Evolutionary conservation across 2,113 vertebrate genomes (phyloP).

Genomic region (Aptenodytes forsteri): DNA sequence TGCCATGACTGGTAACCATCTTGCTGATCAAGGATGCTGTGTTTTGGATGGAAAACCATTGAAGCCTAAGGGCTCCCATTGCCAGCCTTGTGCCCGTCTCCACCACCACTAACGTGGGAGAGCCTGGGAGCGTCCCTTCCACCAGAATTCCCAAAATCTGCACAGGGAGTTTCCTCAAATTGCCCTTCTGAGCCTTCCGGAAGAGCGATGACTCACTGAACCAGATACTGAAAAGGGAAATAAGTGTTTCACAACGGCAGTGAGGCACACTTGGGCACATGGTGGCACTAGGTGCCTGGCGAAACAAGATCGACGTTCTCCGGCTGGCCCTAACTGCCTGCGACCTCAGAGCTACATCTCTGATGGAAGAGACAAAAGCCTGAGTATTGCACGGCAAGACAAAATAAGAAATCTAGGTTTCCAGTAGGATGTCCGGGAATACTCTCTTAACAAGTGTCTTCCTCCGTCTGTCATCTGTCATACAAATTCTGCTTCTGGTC

Average conservation of each 20-base stretch:
- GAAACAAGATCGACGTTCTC: neutral
- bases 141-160: neutral
- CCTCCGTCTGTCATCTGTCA: neutral
- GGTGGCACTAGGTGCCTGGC: neutral
- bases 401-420: neutral
- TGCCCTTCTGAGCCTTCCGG: neutral
- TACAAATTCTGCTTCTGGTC: constrained; percentile 2
- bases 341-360: neutral
- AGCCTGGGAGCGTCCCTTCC: neutral
- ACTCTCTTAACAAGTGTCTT: constrained; percentile 9
- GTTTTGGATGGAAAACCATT: neutral
- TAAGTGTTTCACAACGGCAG: fast-evolving
- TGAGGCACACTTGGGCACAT: neutral
- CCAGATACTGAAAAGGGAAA: neutral
- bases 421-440: neutral
- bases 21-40: neutral
- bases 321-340: no score
- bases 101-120: fast-evolving
- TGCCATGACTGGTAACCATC: neutral
- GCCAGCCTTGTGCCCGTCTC: neutral
- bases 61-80: neutral
- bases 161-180: neutral
- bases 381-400: neutral
- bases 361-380: neutral
- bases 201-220: neutral